Evolutionary conservation across 2,113 vertebrate genomes (phyloP), one percentile per base, ranked within the genome.

Genomic region (Thryonomys swinderianus): DNA sequence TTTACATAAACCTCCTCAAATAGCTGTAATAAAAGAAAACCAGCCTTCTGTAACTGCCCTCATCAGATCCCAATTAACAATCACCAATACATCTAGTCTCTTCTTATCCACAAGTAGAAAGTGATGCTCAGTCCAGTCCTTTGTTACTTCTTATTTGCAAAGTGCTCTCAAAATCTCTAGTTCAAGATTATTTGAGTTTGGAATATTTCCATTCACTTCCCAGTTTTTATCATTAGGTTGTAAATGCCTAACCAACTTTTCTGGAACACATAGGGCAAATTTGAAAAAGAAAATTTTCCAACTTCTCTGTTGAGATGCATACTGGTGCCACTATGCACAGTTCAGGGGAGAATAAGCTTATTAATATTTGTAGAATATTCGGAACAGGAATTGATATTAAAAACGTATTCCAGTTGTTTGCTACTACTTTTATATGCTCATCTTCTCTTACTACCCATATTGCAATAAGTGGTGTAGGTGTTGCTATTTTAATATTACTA

Each of bases 401-500:
- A 37, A 73, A 80, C 76, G 66, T 14, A 87, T 73, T 66, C 51
- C 30, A 57, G n/a, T n/a, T 91, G 23, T 80, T 87, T 61, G 51
- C 30, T 76, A 18, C 81, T 73, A 88, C 55, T 53, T 51, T 71
- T 5, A 37, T 80, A 79, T 86, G 61, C 57, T 67, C 27, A 40
- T 84, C 42, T 71, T 71, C 51, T 79, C 59, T 40, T 78, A 64
- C 32, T 42, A 51, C 14, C 30, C 42, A 69, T 57, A 5, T 30
- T 85, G 51, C n/a, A 37, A 32, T 79, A 53, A 16, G 14, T 81
- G 7, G 11, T 87, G 21, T 48, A 61, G 71, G 48, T 80, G 61
- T 57, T 59, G 74, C 88, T 79, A 48, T n/a, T 91, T 95, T 37
- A 85, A 32, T 69, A 87, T 96, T 90, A 62, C 42, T 80, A 18